phyloP scores from a whole-genome alignment of 1,140 invertebrate species.

The Pseudomyrmex flavicornis region DNA sequence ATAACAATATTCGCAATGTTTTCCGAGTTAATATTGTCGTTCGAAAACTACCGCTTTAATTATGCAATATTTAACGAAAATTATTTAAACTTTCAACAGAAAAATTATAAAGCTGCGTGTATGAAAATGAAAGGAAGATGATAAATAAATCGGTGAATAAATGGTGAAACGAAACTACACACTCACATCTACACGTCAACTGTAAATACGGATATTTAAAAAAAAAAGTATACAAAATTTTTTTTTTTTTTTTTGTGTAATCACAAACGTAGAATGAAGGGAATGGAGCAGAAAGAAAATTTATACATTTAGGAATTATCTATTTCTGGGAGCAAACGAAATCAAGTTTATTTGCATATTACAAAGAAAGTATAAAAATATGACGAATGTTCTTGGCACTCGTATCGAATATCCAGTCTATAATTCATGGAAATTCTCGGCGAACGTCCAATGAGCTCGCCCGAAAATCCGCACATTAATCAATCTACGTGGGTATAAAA shows the following conservation, averaged over 20 bases:
- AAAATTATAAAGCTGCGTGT: too few species aligned
- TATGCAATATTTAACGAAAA: background rate
- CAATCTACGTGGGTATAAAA: constrained; percentile 20
- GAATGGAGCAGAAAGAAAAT: background rate
- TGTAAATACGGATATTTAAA: too few species aligned
- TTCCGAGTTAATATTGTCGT: constrained; percentile 14
- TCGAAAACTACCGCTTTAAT: constrained; percentile 13
- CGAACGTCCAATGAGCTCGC: constrained; percentile 37
- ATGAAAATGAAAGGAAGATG: too few species aligned
- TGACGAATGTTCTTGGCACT: constrained; percentile 44
- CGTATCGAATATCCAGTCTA: constrained; percentile 38
- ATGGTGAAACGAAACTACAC: too few species aligned
- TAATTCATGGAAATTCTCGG: constrained; percentile 30
- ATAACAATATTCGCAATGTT: constrained; percentile 12
- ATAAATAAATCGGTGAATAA: too few species aligned
- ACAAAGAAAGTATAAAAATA: constrained; percentile 33
- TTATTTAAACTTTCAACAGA: background rate
- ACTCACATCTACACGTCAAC: too few species aligned
- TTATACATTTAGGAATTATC: background rate
- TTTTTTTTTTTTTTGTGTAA: background rate
- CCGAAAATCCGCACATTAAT: constrained; percentile 38
- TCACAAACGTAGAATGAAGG: background rate
- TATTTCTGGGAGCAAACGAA: background rate
- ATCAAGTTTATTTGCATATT: constrained; percentile 37
- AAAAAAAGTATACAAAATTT: background rate